Evolutionary conservation across 2,888 invertebrate species (phyloP).

Genomic region (Mimumesa dahlbomi): DNA sequence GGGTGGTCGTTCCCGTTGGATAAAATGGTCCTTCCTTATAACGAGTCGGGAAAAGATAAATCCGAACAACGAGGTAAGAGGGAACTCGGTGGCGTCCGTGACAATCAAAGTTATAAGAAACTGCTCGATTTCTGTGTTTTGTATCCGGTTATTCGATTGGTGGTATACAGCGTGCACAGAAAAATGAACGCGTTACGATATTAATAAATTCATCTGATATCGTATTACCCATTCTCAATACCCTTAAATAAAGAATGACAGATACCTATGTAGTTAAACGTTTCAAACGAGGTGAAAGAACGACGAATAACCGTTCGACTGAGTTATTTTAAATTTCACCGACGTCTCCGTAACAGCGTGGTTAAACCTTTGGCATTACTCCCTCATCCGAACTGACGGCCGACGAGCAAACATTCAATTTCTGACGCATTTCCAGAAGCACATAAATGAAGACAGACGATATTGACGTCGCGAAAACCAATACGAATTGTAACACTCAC

Average conservation of each 20-base stretch:
- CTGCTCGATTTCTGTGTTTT: background rate
- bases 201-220: too few relatives aligned
- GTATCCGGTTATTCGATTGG: background rate
- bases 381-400: conserved; percentile 31
- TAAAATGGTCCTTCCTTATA: conserved; percentile 1
- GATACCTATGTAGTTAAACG: too few relatives aligned
- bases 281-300: too few relatives aligned
- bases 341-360: conserved; percentile 8
- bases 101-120: background rate
- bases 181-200: too few relatives aligned
- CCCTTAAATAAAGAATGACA: too few relatives aligned
- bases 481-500: conserved; percentile 36
- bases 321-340: conserved; percentile 14
- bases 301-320: background rate
- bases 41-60: conserved; percentile 1
- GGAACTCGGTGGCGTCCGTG: background rate
- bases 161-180: background rate
- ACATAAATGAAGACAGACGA: conserved; percentile 61
- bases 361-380: conserved; percentile 31
- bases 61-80: background rate
- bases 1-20: background rate
- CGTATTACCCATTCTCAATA: too few relatives aligned
- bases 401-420: conserved; percentile 27
- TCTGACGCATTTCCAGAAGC: conserved; percentile 13
- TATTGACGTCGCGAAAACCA: conserved; percentile 45